A percentile compares a stretch with the other conserved stretches of the same genome.
These are phyloP conservation scores for Linnaemya tessellans DNA, from an alignment of 2,888 invertebrate genomes.

Conservation along the genomic window DNA sequence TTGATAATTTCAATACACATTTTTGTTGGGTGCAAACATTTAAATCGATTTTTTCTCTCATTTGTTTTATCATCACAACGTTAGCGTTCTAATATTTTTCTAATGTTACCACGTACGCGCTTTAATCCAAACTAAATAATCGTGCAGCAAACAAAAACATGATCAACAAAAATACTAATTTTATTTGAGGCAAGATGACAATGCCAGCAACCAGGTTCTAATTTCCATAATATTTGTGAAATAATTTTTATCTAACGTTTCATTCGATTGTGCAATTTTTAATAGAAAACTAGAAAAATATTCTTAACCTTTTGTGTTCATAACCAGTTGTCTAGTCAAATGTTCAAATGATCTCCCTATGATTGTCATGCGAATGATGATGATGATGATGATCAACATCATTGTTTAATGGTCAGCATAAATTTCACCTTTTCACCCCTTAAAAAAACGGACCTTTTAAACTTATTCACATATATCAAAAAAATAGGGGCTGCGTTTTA, in stretches of 20 bases:
- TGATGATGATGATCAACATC: conserved; percentile 17
- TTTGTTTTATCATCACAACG: not conserved
- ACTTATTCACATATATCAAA: conserved; percentile 9
- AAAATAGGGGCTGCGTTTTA: not conserved
- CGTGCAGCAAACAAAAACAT: conserved; percentile 31
- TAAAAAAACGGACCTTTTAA: conserved; percentile 2
- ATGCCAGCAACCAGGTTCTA: conserved; percentile 70
- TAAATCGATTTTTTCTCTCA: no score
- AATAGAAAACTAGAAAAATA: conserved; percentile 46
- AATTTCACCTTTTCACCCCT: conserved; percentile 64
- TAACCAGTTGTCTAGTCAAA: conserved; percentile 56
- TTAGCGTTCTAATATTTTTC: conserved; percentile 3
- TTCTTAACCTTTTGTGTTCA: conserved; percentile 62
- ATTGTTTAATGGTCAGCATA: conserved; percentile 35
- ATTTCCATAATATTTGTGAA: conserved; percentile 32
- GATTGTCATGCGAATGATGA: conserved; percentile 1
- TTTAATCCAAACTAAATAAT: conserved; percentile 66
- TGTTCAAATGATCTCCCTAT: conserved; percentile 43
- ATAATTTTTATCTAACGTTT: conserved; percentile 19
- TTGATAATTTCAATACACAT: no score
- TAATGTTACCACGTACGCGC: conserved; percentile 62
- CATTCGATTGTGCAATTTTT: conserved; percentile 36
- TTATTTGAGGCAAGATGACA: not conserved
- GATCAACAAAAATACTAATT: conserved; percentile 12
- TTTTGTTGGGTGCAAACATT: not conserved